These are phyloP conservation scores for Acanthosoma haemorrhoidale DNA, from an alignment of 2,888 invertebrate species.

Conservation along the genomic window DNA sequence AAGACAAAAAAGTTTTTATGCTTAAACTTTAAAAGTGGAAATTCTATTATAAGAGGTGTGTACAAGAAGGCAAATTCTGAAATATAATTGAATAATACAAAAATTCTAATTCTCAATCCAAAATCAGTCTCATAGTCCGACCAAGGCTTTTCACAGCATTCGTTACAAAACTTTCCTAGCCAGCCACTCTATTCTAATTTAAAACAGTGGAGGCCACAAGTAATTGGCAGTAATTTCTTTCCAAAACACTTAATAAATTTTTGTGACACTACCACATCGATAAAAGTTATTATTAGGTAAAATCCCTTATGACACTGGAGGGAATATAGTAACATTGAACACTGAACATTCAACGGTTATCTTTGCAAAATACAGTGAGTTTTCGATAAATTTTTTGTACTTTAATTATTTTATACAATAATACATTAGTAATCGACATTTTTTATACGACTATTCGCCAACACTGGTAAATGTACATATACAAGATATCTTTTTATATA, in stretches of 20 bases:
- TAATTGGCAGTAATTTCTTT: constrained; percentile 28
- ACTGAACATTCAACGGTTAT: constrained; percentile 28
- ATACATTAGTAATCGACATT: constrained; percentile 27
- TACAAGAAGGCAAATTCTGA: constrained; percentile 31
- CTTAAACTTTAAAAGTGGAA: constrained; percentile 19
- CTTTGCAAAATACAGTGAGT: constrained; percentile 35
- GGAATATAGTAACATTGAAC: constrained; percentile 33
- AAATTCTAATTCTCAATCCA: constrained; percentile 36
- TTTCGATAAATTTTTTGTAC: constrained; percentile 33
- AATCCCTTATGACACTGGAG: constrained; percentile 32
- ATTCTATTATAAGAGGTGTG: constrained; percentile 23
- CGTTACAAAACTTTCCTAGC: constrained; percentile 33
- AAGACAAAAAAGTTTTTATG: neutral
- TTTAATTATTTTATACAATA: constrained; percentile 32
- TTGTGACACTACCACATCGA: constrained; percentile 27
- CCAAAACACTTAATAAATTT: constrained; percentile 21
- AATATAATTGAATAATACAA: constrained; percentile 32
- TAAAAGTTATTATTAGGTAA: constrained; percentile 7
- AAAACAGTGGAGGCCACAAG: constrained; percentile 25
- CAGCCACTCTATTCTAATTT: constrained; percentile 11
- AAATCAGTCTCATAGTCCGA: constrained; percentile 40
- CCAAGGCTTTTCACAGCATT: constrained; percentile 40
- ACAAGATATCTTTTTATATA: constrained; percentile 32
- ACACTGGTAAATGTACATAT: constrained; percentile 37
- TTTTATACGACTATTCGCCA: constrained; percentile 24